Evolutionary conservation across 2,113 vertebrate genomes (phyloP), one percentile per base, ranked within the genome.

Genomic region (Sapayoa aenigma): DNA sequence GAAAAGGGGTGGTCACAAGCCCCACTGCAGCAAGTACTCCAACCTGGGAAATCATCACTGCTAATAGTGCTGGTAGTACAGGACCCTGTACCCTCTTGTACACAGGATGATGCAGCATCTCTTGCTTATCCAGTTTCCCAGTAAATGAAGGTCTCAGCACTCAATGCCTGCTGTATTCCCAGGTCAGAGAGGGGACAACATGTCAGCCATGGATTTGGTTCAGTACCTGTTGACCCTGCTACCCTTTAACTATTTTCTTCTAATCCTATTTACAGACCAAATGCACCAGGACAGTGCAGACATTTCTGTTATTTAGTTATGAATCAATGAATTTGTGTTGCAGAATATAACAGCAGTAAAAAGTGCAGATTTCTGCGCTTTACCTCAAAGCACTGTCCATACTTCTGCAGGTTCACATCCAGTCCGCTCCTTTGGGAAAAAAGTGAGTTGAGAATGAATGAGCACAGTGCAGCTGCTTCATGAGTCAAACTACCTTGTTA

Each of bases 391-490:
- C 95, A 94, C 53, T 52, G 12, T 93, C 95, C 96, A 0, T 78
- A 84, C 1, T 0, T 50, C 80, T 2, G 8, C 81, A 96, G 59
- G 59, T 96, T 7, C 30, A 96, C 1, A 0, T 94, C 28, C 86
- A 92, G n/a, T 50, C 96, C 96, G 3, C 27, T 84, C 83, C 96
- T 96, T 77, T 24, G 53, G n/a, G 72, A 67, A 71, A 23, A 88
- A 94, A 92, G 20, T 1, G 1, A 56, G 37, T 20, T 37, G 59
- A 84, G 79, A 80, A 84, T 15, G 53, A 93, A 85, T 85, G 37
- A 94, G 62, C 31, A 58, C 24, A 76, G 78, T 3, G 1, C 65
- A 78, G 25, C 12, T 3, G 0, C 53, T 65, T 31, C 13, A 1
- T 1, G 1, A 69, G 41, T 44, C 59, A n/a, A 84, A 33, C 59